These are phyloP conservation scores for Goniozus legneri DNA, from an alignment of 1,140 invertebrate species.

Conservation along the genomic window DNA sequence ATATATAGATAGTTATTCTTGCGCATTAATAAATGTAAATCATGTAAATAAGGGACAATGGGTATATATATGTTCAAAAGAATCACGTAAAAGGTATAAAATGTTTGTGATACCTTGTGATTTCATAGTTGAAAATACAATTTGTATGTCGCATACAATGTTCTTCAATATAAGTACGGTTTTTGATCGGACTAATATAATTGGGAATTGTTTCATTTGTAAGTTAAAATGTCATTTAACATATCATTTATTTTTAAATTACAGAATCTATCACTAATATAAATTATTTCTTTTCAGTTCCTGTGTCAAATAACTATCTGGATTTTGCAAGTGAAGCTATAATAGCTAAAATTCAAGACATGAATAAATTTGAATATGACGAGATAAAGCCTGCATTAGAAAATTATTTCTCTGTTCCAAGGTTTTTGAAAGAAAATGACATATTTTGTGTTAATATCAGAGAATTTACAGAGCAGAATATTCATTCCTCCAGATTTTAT, in stretches of 20 bases:
- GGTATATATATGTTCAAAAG: slow-evolving; percentile 35
- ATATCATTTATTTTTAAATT: slow-evolving; percentile 2
- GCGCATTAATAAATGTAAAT: slow-evolving; percentile 26
- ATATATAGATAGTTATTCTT: slow-evolving; percentile 34
- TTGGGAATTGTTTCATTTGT: slow-evolving; percentile 33
- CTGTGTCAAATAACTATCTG: slow-evolving; percentile 26
- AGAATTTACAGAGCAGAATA: slow-evolving; percentile 49
- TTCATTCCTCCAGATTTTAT: slow-evolving; percentile 37
- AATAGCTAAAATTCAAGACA: no score
- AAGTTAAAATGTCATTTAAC: slow-evolving; percentile 15
- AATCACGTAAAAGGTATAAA: slow-evolving; percentile 37
- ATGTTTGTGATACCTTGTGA: slow-evolving; percentile 43
- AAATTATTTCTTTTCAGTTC: slow-evolving; percentile 30
- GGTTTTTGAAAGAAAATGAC: slow-evolving; percentile 54
- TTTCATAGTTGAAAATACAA: slow-evolving; percentile 33
- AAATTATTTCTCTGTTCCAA: slow-evolving; percentile 58
- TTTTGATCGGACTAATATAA: slow-evolving; percentile 13
- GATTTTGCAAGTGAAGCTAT: slow-evolving; percentile 53
- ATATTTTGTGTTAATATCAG: slow-evolving; percentile 54
- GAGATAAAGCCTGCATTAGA: slow-evolving; percentile 50
- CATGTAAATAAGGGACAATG: slow-evolving; percentile 15
- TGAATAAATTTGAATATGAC: slow-evolving; percentile 53
- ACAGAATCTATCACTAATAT: slow-evolving; percentile 8
- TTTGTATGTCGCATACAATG: slow-evolving; percentile 54
- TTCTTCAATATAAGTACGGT: slow-evolving; percentile 50